Evolutionary conservation across 2,113 vertebrate genomes (phyloP).

Genomic region (Oreochromis spilurus): DNA sequence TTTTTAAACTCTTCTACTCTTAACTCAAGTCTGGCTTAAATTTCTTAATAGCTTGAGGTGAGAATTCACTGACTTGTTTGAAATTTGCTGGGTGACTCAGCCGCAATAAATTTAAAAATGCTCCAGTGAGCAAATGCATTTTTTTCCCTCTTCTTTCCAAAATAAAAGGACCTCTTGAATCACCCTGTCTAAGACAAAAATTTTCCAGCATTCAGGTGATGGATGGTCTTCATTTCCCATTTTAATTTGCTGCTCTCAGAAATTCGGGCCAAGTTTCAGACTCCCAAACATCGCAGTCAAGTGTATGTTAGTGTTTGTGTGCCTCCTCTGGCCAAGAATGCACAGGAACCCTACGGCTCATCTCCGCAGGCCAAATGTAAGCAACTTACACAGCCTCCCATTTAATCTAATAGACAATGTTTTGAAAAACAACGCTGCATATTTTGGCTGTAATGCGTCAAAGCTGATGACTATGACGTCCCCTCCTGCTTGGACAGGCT

Average conservation of each 20-base stretch:
- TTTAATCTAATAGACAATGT: slow-evolving; percentile 47
- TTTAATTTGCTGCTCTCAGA: not conserved
- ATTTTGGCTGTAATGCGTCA: slow-evolving; percentile 42
- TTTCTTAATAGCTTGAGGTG: not conserved
- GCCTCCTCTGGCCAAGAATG: not conserved
- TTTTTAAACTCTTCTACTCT: not conserved
- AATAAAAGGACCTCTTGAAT: slow-evolving; percentile 1
- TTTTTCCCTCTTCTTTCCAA: not conserved
- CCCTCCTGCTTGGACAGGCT: not conserved
- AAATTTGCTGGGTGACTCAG: not conserved
- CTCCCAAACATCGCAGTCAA: not conserved
- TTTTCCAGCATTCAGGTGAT: slow-evolving; percentile 20
- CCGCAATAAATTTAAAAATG: not conserved
- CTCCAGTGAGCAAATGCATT: not conserved
- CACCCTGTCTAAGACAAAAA: not conserved
- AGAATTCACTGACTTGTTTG: not conserved
- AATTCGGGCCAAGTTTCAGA: not conserved
- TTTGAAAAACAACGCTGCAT: slow-evolving; percentile 42
- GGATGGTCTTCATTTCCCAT: slow-evolving; percentile 18
- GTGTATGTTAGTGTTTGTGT: not conserved
- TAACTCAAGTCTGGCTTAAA: not conserved
- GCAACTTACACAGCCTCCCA: not conserved
- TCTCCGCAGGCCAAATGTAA: slow-evolving; percentile 11
- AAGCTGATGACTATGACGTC: not conserved
- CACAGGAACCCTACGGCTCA: not conserved